Evolutionary conservation across 2,797 vertebrate genomes (phyloP), one percentile per base, ranked within the genome.

Genomic region (Sciaenops ocellatus): DNA sequence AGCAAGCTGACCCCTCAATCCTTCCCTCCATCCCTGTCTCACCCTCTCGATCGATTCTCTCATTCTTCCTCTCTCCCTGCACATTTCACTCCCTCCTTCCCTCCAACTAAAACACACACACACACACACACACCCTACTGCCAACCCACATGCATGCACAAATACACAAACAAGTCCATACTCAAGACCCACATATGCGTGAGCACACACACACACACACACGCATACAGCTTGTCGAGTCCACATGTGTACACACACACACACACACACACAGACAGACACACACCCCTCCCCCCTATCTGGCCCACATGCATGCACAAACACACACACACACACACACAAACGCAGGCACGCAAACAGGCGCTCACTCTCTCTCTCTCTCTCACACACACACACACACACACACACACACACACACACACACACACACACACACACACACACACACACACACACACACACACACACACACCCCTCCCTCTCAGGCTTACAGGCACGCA

Each of bases 91-190:
- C 74, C 79, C 81, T 84, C 62, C 79, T 73, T 85, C 74, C 78
- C 76, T 86, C 76, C 57, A 79, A 61, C 72, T 41, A 54, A 76
- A 73, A 74, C 51, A 63, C 46, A 72, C 79, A 85, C 80, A 76
- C 84, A 71, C 79, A 83, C 85, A 79, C 77, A 87, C 80, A 85
- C 80, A 85, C 71, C 82, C 84, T 78, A 80, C 81, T 69, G 56
- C 74, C 80, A 87, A 89, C 89, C 87, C 88, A 92, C 87, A 90
- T 82, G 74, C 89, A 90, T 79, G 79, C 85, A 92, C 86, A 90
- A 89, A 90, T 81, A 91, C 89, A 88, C 88, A 92, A 87, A 92
- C 90, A 92, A 87, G 84, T 82, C 81, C 70, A 78, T 85, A 86
- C 62, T 82, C 78, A 83, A 90, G 86, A 89, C 87, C 76, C 91